Conservation (phyloP, 2,888 invertebrate genomes). For the Autographa gamma region DNA sequence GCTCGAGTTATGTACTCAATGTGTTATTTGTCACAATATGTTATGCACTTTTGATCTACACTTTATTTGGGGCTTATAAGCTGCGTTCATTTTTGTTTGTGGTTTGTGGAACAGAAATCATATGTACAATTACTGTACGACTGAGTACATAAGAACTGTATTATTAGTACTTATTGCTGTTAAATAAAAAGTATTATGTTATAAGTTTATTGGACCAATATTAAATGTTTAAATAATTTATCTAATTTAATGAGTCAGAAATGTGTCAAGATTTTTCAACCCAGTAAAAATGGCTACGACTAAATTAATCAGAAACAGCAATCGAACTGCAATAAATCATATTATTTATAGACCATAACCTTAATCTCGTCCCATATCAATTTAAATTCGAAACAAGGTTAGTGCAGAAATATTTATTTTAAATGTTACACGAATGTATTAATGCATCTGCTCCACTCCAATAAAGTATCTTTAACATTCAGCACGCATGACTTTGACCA, state of each 20-base stretch:
- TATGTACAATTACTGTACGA: no score
- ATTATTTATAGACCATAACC: conserved; percentile 24
- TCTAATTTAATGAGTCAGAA: neutral
- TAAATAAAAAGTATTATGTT: no score
- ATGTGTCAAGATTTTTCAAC: neutral
- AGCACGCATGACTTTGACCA: conserved; percentile 51
- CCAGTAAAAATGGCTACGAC: conserved; percentile 2
- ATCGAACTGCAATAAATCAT: conserved; percentile 27
- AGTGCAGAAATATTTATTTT: conserved; percentile 42
- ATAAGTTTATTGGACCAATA: no score
- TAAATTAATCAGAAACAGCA: conserved; percentile 12
- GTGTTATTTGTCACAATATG: conserved; percentile 65
- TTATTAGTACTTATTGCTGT: neutral
- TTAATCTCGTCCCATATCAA: conserved; percentile 21
- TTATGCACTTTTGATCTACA: conserved; percentile 48
- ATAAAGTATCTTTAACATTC: conserved; percentile 40
- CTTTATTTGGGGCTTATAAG: conserved; percentile 21
- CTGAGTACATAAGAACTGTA: neutral
- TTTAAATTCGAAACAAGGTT: conserved; percentile 35
- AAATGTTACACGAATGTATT: conserved; percentile 27
- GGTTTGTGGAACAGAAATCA: neutral
- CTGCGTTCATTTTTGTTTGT: neutral
- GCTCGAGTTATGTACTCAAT: conserved; percentile 59
- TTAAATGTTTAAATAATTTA: no score
- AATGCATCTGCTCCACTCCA: conserved; percentile 28